These are phyloP conservation scores for Onychomys leucogaster DNA, from an alignment of 2,797 vertebrate species.

Conservation along the genomic window DNA sequence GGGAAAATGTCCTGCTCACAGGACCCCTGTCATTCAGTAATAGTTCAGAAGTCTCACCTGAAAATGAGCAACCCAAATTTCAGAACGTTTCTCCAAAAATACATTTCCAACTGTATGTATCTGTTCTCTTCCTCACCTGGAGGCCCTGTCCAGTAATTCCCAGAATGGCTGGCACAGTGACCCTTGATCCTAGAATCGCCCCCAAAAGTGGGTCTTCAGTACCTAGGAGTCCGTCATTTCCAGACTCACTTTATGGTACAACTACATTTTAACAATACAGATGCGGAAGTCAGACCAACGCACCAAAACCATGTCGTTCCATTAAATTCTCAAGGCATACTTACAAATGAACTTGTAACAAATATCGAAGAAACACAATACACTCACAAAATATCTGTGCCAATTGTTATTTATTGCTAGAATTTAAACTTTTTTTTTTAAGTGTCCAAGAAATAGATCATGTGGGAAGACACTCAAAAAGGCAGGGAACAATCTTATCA, in stretches of 20 bases:
- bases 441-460: conserved; percentile 67
- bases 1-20: background rate
- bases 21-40: conserved; percentile 18
- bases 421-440: conserved; percentile 67
- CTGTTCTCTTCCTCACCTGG: background rate
- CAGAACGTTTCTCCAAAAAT: conserved; percentile 18
- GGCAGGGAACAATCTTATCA: conserved; percentile 63
- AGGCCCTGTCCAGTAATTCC: background rate
- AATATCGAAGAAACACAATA: conserved; percentile 36
- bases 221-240: background rate
- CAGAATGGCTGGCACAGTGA: background rate
- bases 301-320: conserved; percentile 48
- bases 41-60: background rate
- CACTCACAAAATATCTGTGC: conserved; percentile 54
- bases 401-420: conserved; percentile 80
- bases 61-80: background rate
- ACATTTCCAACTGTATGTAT: background rate
- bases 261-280: conserved; percentile 32
- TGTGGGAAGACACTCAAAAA: conserved; percentile 62
- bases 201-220: background rate
- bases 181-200: background rate
- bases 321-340: conserved; percentile 24
- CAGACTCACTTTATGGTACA: conserved; percentile 38
- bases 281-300: conserved; percentile 3
- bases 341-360: conserved; percentile 31